Evolutionary conservation across 2,888 invertebrate species (phyloP), one percentile per base, ranked within the genome.

Genomic region (Amphipyra tragopoginis): DNA sequence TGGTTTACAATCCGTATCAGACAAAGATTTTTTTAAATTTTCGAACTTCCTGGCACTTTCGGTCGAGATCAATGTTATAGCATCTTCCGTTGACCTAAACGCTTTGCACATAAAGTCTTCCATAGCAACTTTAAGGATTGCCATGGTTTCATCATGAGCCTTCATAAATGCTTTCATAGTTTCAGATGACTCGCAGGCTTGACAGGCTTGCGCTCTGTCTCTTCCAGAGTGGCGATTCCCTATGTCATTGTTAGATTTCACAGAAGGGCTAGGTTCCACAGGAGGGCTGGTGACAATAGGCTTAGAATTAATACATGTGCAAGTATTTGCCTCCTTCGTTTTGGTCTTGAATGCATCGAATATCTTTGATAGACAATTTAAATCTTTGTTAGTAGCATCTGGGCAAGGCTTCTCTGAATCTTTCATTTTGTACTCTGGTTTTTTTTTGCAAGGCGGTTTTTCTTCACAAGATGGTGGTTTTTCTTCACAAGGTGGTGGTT

Each of bases 51-150:
- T 84, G 2, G 59, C 66, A 45, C 86, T 87, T 52, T 88, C 86
- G 0, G 67, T 65, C 48, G 75, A 74, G 55, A 90, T 77, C 8
- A 83, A 45, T 1, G 79, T 76, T 1, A 88, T 82, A 9, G 86
- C 84, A 9, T 89, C 86, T 67, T 86, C 85, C 0, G 90, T 86
- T 40, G 77, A 80, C 5, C 70, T 75, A 55, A 80, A 86, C 1
- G 86, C 79, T 65, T 84, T 88, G 3, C 77, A 82, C 1, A 87
- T 69, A 21, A 90, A 79, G 60, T 86, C 86, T 76, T 86, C 81
- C 63, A 89, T 81, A 3, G 88, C 86, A 34, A 65, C 60, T 77
- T 84, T 87, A 6, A 91, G 79, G 0, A 82, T 84, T 5, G 77
- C 64, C 40, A 90, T 63, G 0, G 89, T 81, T 72, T 84, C 72